A percentile compares a stretch with the other conserved stretches of the same genome.
Conservation (phyloP, 2,113 vertebrate species). For the Blennius ocellaris region DNA sequence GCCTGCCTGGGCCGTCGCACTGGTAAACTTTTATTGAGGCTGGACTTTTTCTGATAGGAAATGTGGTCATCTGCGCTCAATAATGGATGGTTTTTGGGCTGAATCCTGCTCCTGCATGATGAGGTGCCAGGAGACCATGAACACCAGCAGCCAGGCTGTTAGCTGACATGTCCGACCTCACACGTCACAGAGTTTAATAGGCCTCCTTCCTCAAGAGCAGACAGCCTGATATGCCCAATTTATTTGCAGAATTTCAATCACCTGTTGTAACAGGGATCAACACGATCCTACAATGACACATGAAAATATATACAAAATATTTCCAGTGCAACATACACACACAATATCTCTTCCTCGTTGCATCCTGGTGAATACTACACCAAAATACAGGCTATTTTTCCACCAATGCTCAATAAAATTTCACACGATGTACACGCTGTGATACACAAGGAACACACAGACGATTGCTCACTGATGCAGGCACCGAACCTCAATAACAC, state of each 20-base stretch:
- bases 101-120: constrained; percentile 31
- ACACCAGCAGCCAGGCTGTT: not conserved
- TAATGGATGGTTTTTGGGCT: constrained; percentile 29
- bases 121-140: constrained; percentile 23
- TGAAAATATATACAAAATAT: constrained; percentile 15
- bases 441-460: too few relatives aligned
- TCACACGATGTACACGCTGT: not conserved
- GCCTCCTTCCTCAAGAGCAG: constrained; percentile 22
- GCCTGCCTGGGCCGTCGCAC: constrained; percentile 11
- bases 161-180: constrained; percentile 28
- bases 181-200: constrained; percentile 42
- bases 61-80: constrained; percentile 9
- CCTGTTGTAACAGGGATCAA: constrained; percentile 5
- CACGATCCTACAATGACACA: not conserved
- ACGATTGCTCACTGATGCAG: too few relatives aligned
- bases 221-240: constrained; percentile 21
- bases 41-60: constrained; percentile 17
- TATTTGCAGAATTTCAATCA: constrained; percentile 19
- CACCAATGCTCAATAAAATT: not conserved
- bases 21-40: constrained; percentile 12
- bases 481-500: too few relatives aligned
- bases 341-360: not conserved
- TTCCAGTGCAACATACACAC: constrained; percentile 8
- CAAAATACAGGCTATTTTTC: constrained; percentile 8
- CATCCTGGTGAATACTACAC: constrained; percentile 11